Conservation (phyloP, 2,113 vertebrate genomes). For the Forbesichthys agassizii region DNA sequence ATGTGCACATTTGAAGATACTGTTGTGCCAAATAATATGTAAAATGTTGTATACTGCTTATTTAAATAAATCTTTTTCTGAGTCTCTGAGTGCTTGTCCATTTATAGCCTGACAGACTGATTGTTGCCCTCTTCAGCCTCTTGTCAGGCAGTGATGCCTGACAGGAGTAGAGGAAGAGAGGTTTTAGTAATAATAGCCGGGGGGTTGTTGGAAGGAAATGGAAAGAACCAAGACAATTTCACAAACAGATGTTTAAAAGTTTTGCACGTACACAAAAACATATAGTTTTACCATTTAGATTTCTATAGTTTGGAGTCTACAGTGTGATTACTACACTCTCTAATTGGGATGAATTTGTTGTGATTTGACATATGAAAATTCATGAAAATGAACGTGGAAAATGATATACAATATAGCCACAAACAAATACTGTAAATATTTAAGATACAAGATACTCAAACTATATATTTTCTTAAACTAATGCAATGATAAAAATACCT, state of each 20-base stretch:
- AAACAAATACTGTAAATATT: background rate
- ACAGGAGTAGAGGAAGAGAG: background rate
- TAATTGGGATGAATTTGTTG: too few species aligned
- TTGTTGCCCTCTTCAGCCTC: background rate
- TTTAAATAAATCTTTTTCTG: background rate
- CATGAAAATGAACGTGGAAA: constrained; percentile 20
- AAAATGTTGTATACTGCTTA: background rate
- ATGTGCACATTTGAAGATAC: too few species aligned
- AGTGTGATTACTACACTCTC: too few species aligned
- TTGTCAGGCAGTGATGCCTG: background rate
- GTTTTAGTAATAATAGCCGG: constrained; percentile 14
- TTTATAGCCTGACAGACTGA: too few species aligned
- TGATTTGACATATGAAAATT: background rate
- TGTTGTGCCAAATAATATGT: background rate
- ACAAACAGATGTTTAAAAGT: background rate
- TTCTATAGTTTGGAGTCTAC: background rate
- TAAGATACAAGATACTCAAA: constrained; percentile 21
- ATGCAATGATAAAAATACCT: constrained; percentile 14
- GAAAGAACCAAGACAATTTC: background rate
- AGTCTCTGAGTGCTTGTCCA: background rate
- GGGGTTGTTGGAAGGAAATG: constrained; percentile 17
- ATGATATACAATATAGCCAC: background rate
- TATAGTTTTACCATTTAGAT: background rate
- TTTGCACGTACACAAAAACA: background rate
- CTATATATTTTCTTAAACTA: constrained; percentile 16